phyloP scores from a whole-genome alignment of 2,113 vertebrate species.

The Oncorhynchus tshawytscha region DNA sequence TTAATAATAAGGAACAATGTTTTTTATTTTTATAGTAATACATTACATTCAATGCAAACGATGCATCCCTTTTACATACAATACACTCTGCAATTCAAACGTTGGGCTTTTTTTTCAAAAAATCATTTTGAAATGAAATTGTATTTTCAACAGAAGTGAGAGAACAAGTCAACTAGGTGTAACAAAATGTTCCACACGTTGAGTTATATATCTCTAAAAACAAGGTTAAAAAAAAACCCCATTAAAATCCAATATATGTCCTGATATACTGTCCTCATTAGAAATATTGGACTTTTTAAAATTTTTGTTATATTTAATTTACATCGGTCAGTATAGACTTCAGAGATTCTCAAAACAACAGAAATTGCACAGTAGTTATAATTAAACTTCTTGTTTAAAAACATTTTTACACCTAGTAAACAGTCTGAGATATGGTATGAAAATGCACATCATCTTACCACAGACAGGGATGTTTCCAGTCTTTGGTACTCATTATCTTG shows the following conservation, averaged over 20 bases:
- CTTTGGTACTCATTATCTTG: slow-evolving; percentile 76
- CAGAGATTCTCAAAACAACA: slow-evolving; percentile 55
- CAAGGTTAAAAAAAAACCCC: slow-evolving; percentile 73
- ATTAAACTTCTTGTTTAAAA: slow-evolving; percentile 59
- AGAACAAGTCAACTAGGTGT: slow-evolving; percentile 69
- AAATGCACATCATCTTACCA: slow-evolving; percentile 66
- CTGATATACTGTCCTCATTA: slow-evolving; percentile 52
- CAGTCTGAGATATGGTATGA: slow-evolving; percentile 72
- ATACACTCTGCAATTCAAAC: slow-evolving; percentile 71
- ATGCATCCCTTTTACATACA: no score
- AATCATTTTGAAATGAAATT: slow-evolving; percentile 63
- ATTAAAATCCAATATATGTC: slow-evolving; percentile 63
- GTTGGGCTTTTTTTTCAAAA: slow-evolving; percentile 48
- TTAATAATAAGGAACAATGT: slow-evolving; percentile 59
- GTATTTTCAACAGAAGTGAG: slow-evolving; percentile 53
- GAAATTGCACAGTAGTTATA: slow-evolving; percentile 67
- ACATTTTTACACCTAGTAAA: slow-evolving; percentile 68
- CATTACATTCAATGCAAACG: no score
- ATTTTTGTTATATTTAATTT: slow-evolving; percentile 47
- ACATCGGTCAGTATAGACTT: slow-evolving; percentile 64
- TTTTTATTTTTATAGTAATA: slow-evolving; percentile 68
- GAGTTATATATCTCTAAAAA: slow-evolving; percentile 55
- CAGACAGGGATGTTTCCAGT: slow-evolving; percentile 66
- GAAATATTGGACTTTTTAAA: slow-evolving; percentile 62
- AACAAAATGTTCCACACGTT: slow-evolving; percentile 64